Conservation (phyloP, 2,797 vertebrate genomes). For the Cetoscarus ocellatus region DNA sequence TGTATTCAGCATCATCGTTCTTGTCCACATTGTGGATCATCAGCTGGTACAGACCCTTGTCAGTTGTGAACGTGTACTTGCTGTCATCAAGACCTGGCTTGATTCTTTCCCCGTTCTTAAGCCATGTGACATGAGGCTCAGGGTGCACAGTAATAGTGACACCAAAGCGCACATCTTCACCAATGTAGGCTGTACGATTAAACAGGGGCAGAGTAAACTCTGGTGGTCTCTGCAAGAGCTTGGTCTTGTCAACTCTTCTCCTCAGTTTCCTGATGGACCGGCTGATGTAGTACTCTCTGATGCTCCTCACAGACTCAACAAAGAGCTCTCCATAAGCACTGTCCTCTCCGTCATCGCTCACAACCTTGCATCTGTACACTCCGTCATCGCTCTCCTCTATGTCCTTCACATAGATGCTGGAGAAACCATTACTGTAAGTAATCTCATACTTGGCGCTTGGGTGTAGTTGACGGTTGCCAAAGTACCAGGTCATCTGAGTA, state of each 20-base stretch:
- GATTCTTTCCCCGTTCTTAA: conserved; percentile 96
- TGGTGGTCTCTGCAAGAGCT: conserved; percentile 92
- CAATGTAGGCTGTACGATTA: conserved; percentile 93
- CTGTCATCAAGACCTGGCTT: conserved; percentile 90
- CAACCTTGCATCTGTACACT: conserved; percentile 95
- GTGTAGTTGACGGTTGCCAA: conserved; percentile 93
- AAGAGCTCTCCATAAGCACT: conserved; percentile 96
- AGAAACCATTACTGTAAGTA: conserved; percentile 91
- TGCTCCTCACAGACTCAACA: conserved; percentile 93
- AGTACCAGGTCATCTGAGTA: conserved; percentile 96
- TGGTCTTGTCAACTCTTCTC: conserved; percentile 90
- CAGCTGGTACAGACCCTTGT: conserved; percentile 98
- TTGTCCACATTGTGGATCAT: conserved; percentile 91
- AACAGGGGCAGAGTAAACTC: conserved; percentile 98
- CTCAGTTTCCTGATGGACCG: conserved; percentile 93
- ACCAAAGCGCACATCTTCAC: conserved; percentile 96
- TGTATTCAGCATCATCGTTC: conserved; percentile 95
- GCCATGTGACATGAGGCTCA: conserved; percentile 95
- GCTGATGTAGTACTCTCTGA: conserved; percentile 91
- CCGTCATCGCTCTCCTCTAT: conserved; percentile 94
- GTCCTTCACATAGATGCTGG: conserved; percentile 96
- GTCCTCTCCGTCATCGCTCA: conserved; percentile 95
- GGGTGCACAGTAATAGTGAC: conserved; percentile 99
- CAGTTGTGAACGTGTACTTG: conserved; percentile 96
- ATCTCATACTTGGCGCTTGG: conserved; percentile 96